These are phyloP conservation scores for Taenioides sp. DNA, from an alignment of 2,797 vertebrate genomes.

Conservation along the genomic window DNA sequence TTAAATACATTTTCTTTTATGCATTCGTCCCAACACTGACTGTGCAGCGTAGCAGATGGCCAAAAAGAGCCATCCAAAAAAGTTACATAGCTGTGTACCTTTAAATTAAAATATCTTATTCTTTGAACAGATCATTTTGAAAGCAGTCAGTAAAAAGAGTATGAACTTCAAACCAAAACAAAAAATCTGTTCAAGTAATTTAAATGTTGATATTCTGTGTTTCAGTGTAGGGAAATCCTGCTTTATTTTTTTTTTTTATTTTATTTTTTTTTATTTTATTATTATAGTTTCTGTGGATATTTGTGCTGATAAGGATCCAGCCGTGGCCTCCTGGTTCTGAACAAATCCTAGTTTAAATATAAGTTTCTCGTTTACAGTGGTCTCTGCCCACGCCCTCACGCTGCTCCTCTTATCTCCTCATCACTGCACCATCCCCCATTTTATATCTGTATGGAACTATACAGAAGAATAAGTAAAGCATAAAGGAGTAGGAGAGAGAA, in stretches of 20 bases:
- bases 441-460: constrained; percentile 32
- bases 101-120: no score
- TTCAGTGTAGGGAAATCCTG: constrained; percentile 9
- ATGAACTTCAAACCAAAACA: not conserved
- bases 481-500: constrained; percentile 13
- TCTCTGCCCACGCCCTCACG: constrained; percentile 52
- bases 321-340: constrained; percentile 47
- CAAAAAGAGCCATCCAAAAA: no score
- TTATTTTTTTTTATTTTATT: no score
- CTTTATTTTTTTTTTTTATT: no score
- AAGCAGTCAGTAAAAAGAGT: no score
- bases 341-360: constrained; percentile 71
- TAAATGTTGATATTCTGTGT: not conserved
- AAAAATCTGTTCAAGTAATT: not conserved
- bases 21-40: no score
- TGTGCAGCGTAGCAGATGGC: no score
- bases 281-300: constrained; percentile 1
- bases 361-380: constrained; percentile 61
- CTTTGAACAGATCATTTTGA: no score
- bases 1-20: no score
- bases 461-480: constrained; percentile 29
- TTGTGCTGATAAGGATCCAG: constrained; percentile 59
- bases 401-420: constrained; percentile 68
- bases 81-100: no score
- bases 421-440: constrained; percentile 57